A percentile compares a stretch with the other conserved stretches of the same genome.
These are phyloP conservation scores for Parauchenoglanis punctatus DNA, from an alignment of 2,797 vertebrate genomes.

Conservation along the genomic window DNA sequence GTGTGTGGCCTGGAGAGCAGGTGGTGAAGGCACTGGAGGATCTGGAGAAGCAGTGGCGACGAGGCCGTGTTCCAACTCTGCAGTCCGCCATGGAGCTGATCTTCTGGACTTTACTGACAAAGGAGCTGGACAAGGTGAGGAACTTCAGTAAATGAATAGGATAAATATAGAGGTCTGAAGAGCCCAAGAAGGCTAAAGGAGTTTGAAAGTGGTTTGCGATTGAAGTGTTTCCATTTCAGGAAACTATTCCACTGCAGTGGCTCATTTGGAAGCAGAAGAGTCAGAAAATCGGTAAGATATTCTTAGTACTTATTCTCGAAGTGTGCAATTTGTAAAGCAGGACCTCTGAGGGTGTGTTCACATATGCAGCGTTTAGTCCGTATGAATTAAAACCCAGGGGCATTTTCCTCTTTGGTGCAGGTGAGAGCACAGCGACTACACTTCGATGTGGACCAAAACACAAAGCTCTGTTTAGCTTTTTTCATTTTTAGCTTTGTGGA, in stretches of 20 bases:
- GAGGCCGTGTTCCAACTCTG: slow-evolving; percentile 69
- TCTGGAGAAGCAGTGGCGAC: slow-evolving; percentile 76
- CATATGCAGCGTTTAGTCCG: neutral
- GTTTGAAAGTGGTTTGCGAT: neutral
- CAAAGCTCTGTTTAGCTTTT: neutral
- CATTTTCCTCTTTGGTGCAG: neutral
- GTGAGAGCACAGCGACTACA: neutral
- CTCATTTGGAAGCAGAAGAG: slow-evolving; percentile 79
- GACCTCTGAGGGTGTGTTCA: neutral
- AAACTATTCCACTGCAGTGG: slow-evolving; percentile 77
- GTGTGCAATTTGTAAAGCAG: neutral
- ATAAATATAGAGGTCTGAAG: neutral
- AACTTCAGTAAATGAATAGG: neutral
- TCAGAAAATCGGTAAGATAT: slow-evolving; percentile 73
- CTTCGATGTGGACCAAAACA: no score
- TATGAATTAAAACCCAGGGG: neutral
- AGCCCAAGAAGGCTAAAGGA: neutral
- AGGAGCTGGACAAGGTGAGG: slow-evolving; percentile 73
- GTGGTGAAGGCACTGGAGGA: slow-evolving; percentile 74
- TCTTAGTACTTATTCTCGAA: neutral
- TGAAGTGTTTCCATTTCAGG: slow-evolving; percentile 61
- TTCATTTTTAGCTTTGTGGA: neutral
- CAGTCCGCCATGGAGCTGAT: slow-evolving; percentile 77
- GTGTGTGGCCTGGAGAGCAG: slow-evolving; percentile 76
- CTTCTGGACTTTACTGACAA: slow-evolving; percentile 75